Percentiles rank a stretch among this genome's conserved stretches.
Evolutionary conservation across 1,140 invertebrate species (phyloP).

Genomic region (Drosophila baimaii): DNA sequence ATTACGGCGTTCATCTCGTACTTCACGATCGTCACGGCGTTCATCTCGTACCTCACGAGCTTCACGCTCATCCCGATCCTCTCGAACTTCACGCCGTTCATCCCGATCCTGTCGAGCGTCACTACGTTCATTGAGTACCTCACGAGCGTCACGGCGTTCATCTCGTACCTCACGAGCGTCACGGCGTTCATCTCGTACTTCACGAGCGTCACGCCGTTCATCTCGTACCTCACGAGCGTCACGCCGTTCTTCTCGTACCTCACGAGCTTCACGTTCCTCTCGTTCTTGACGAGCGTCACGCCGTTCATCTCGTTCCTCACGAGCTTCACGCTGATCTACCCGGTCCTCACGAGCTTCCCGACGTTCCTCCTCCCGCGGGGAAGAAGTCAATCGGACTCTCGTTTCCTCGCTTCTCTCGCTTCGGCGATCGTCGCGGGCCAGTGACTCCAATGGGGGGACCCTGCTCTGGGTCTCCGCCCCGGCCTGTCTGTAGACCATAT

Average conservation of each 20-base stretch:
- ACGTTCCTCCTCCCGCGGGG: not conserved
- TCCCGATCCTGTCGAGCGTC: too few species aligned
- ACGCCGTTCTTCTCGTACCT: not conserved
- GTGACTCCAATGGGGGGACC: not conserved
- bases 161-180: not conserved
- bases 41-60: not conserved
- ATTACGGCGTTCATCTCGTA: not conserved
- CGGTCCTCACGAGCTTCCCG: slow-evolving; percentile 9
- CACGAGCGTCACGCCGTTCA: not conserved
- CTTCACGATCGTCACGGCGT: not conserved
- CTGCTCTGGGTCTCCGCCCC: not conserved
- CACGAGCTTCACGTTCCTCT: slow-evolving; percentile 9
- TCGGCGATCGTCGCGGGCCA: slow-evolving; percentile 23
- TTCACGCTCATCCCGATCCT: not conserved
- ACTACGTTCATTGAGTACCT: not conserved
- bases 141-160: not conserved
- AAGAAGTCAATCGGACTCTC: not conserved
- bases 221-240: not conserved
- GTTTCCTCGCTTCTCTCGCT: slow-evolving; percentile 19
- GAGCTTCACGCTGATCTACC: not conserved
- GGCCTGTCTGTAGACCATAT: slow-evolving; percentile 68
- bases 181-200: not conserved
- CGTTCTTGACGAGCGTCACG: slow-evolving; percentile 11
- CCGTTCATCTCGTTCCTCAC: not conserved
- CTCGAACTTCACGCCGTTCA: not conserved